These are phyloP conservation scores for Oplegnathus fasciatus DNA, from an alignment of 2,113 vertebrate genomes.

Conservation along the genomic window DNA sequence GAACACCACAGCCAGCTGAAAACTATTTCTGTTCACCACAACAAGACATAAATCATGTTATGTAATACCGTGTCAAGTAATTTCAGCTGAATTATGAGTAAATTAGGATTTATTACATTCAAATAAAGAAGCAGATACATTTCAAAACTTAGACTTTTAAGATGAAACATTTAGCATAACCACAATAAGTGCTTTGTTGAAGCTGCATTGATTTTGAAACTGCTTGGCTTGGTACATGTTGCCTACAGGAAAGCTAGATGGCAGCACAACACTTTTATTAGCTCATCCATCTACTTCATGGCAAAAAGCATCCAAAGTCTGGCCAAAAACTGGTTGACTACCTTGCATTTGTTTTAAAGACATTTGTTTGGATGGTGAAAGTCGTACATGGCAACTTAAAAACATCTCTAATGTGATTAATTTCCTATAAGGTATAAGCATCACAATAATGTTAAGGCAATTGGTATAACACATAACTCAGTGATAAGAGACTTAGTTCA, in stretches of 20 bases:
- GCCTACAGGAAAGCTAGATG: slow-evolving; percentile 66
- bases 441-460: slow-evolving; percentile 1
- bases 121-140: slow-evolving; percentile 31
- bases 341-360: not conserved
- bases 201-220: not conserved
- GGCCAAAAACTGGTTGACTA: not conserved
- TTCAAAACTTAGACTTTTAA: slow-evolving; percentile 9
- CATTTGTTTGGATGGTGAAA: no score
- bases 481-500: slow-evolving; percentile 4
- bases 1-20: slow-evolving; percentile 16
- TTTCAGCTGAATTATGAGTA: slow-evolving; percentile 29
- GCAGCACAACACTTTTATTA: slow-evolving; percentile 66
- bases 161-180: not conserved
- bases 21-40: slow-evolving; percentile 11
- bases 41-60: slow-evolving; percentile 20
- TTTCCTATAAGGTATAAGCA: slow-evolving; percentile 6
- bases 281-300: not conserved
- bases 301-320: not conserved
- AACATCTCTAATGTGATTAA: not conserved
- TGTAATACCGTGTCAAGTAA: slow-evolving; percentile 32
- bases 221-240: not conserved
- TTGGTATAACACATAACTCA: not conserved
- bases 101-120: slow-evolving; percentile 32
- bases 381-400: no score
- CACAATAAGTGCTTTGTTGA: slow-evolving; percentile 7